These are phyloP conservation scores for Sebastes schlegelii DNA, from an alignment of 2,113 vertebrate species.

Conservation along the genomic window DNA sequence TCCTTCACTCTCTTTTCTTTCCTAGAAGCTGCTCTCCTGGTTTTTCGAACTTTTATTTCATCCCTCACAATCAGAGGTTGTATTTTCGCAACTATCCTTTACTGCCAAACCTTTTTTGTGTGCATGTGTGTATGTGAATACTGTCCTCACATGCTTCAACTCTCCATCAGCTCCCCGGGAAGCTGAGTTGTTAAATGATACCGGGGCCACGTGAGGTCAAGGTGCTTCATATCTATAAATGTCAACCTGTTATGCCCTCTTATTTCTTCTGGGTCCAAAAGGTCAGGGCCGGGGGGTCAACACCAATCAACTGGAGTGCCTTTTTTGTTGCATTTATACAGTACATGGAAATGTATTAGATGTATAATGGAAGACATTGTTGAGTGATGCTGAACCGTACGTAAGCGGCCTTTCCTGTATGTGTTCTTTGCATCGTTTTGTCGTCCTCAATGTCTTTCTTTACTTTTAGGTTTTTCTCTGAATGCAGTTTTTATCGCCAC, in stretches of 20 bases:
- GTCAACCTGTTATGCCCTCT: slow-evolving; percentile 43
- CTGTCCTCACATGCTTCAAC: slow-evolving; percentile 32
- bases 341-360: slow-evolving; percentile 33
- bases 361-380: slow-evolving; percentile 31
- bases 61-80: slow-evolving; percentile 9
- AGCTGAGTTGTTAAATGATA: slow-evolving; percentile 56
- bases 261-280: slow-evolving; percentile 43
- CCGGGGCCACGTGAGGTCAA: slow-evolving; percentile 47
- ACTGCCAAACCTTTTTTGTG: slow-evolving; percentile 10
- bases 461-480: neutral
- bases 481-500: slow-evolving; percentile 9
- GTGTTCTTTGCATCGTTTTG: neutral
- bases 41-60: neutral
- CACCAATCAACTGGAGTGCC: slow-evolving; percentile 60
- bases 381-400: slow-evolving; percentile 3
- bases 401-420: neutral
- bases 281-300: slow-evolving; percentile 51
- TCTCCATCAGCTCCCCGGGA: slow-evolving; percentile 22
- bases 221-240: slow-evolving; percentile 68
- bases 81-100: slow-evolving; percentile 9
- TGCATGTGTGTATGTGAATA: neutral
- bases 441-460: slow-evolving; percentile 5
- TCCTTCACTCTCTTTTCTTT: slow-evolving; percentile 27
- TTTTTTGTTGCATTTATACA: slow-evolving; percentile 50
- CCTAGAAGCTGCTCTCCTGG: slow-evolving; percentile 36